A percentile compares a stretch with the other conserved stretches of the same genome.
phyloP scores from a whole-genome alignment of 2,797 vertebrate species.

The Chaunax sp. region DNA sequence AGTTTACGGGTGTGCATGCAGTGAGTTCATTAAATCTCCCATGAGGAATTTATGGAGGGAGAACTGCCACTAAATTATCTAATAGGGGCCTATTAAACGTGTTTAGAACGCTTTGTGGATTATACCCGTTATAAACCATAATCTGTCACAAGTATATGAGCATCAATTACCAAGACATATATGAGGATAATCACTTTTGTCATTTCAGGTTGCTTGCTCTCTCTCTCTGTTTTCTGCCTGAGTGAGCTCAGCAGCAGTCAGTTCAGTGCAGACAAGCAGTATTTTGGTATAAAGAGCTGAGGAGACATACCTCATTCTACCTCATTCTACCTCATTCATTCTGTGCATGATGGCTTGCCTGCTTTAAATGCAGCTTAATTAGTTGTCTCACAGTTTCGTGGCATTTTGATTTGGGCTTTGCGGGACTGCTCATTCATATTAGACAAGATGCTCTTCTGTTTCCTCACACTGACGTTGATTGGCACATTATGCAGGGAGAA shows the following conservation, averaged over 20 bases:
- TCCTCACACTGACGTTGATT: slow-evolving; percentile 3
- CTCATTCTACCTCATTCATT: slow-evolving; percentile 49
- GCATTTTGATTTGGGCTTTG: slow-evolving; percentile 15
- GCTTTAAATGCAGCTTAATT: slow-evolving; percentile 43
- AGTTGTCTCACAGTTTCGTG: slow-evolving; percentile 12
- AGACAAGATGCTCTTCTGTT: slow-evolving; percentile 13
- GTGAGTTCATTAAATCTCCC: slow-evolving; percentile 65
- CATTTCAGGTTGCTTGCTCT: slow-evolving; percentile 30
- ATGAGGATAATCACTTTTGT: slow-evolving; percentile 42
- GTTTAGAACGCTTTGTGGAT: slow-evolving; percentile 61
- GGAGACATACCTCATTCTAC: slow-evolving; percentile 28
- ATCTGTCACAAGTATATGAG: slow-evolving; percentile 51
- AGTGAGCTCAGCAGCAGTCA: slow-evolving; percentile 46
- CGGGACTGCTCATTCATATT: slow-evolving; percentile 12
- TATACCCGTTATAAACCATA: slow-evolving; percentile 51
- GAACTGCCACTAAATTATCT: slow-evolving; percentile 53
- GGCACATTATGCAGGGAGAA: slow-evolving; percentile 12
- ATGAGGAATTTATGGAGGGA: slow-evolving; percentile 47
- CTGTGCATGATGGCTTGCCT: slow-evolving; percentile 26
- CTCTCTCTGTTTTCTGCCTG: slow-evolving; percentile 28
- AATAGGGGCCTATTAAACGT: slow-evolving; percentile 59
- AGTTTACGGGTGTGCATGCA: slow-evolving; percentile 51
- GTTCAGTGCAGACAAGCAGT: slow-evolving; percentile 19
- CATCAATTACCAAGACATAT: slow-evolving; percentile 57
- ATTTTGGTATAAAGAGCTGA: slow-evolving; percentile 35